Evolutionary conservation across 1,140 invertebrate genomes (phyloP).

Genomic region (Neomicropteryx cornuta): DNA sequence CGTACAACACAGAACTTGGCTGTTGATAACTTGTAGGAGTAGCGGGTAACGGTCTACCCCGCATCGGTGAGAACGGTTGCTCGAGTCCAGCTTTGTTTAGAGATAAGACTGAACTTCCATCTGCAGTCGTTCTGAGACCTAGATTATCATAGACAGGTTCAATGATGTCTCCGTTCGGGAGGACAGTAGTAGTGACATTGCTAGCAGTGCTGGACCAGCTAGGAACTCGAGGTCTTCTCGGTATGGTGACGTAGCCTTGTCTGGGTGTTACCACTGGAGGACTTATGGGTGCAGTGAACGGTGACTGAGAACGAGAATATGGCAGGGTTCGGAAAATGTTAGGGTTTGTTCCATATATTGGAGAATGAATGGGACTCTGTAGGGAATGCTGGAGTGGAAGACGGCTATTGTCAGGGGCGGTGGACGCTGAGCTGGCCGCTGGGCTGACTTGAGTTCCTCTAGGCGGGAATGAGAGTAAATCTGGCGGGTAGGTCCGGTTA

Average conservation of each 20-base stretch:
- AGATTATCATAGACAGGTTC: slow-evolving; percentile 79
- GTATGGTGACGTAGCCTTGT: slow-evolving; percentile 75
- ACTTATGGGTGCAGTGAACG: slow-evolving; percentile 47
- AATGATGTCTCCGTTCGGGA: slow-evolving; percentile 42
- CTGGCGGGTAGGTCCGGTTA: slow-evolving; percentile 55
- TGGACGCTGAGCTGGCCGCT: slow-evolving; percentile 61
- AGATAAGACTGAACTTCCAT: slow-evolving; percentile 69
- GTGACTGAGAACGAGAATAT: slow-evolving; percentile 59
- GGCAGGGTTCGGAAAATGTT: slow-evolving; percentile 55
- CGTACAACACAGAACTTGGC: slow-evolving; percentile 37
- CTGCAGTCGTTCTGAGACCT: slow-evolving; percentile 70
- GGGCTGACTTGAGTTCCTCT: slow-evolving; percentile 53
- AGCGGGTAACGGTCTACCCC: slow-evolving; percentile 45
- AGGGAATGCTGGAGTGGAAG: slow-evolving; percentile 37
- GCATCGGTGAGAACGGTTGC: slow-evolving; percentile 41
- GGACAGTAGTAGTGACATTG: slow-evolving; percentile 34
- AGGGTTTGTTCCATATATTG: slow-evolving; percentile 41
- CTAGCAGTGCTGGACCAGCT: slow-evolving; percentile 65
- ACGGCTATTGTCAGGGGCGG: slow-evolving; percentile 55
- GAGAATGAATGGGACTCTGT: slow-evolving; percentile 41
- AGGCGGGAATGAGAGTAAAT: slow-evolving; percentile 67
- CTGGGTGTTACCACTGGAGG: slow-evolving; percentile 50
- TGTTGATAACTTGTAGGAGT: slow-evolving; percentile 36
- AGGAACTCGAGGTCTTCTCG: slow-evolving; percentile 65
- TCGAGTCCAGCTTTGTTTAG: slow-evolving; percentile 49